These are phyloP conservation scores for Styela clava DNA, from an alignment of 23 tunicate genomes.

Conservation along the genomic window DNA sequence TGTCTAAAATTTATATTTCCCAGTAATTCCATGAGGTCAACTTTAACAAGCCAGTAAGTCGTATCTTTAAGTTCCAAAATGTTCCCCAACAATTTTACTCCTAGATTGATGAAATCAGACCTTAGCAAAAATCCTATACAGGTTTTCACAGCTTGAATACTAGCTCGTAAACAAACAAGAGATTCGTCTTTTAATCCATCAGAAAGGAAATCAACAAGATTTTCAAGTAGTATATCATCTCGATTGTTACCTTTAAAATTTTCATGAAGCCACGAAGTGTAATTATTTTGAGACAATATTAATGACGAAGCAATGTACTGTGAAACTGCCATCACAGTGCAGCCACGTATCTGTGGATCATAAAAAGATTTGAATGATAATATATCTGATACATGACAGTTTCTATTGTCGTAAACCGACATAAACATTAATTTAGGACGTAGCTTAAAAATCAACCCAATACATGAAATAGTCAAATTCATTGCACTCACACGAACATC, in stretches of 20 bases:
- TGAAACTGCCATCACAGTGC: neutral
- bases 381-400: neutral
- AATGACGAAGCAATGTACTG: conserved; percentile 12
- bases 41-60: conserved; percentile 67
- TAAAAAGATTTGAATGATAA: neutral
- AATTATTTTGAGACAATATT: neutral
- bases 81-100: conserved; percentile 28
- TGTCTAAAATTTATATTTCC: conserved; percentile 50
- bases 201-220: neutral
- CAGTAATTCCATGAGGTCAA: conserved; percentile 49
- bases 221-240: conserved; percentile 2
- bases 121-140: conserved; percentile 1
- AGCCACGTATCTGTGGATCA: conserved; percentile 31
- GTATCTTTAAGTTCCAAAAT: conserved; percentile 22
- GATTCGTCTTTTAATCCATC: conserved; percentile 15
- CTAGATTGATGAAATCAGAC: conserved; percentile 23
- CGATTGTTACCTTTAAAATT: neutral
- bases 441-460: conserved; percentile 38
- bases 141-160: conserved; percentile 10
- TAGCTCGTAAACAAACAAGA: conserved; percentile 1
- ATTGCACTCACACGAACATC: conserved; percentile 79
- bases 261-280: neutral
- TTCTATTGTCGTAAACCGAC: neutral
- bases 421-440: conserved; percentile 30
- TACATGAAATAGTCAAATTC: conserved; percentile 58